Percentiles rank a stretch among this genome's conserved stretches.
Conservation (phyloP, 2,888 invertebrate genomes). For the Macaria liturata region DNA sequence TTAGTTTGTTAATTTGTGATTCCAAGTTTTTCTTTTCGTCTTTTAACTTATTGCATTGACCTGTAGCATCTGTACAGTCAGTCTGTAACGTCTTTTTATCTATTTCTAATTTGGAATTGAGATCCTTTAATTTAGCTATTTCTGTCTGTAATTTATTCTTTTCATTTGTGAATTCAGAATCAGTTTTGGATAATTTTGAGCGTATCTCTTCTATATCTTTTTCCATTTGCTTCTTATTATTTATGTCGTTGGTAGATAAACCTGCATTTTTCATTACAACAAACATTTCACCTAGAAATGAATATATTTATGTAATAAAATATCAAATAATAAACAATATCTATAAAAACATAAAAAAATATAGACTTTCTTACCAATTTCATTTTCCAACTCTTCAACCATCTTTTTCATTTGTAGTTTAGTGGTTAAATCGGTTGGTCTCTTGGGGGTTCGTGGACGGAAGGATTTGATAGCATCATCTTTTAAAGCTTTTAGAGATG, state of each 20-base stretch:
- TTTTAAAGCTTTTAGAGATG: conserved; percentile 85
- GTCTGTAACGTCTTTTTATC: conserved; percentile 72
- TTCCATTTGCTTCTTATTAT: conserved; percentile 69
- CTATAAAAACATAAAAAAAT: neutral
- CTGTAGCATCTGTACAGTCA: conserved; percentile 63
- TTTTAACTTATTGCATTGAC: conserved; percentile 81
- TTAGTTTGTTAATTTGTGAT: conserved; percentile 82
- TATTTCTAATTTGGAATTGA: conserved; percentile 70
- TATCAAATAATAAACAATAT: neutral
- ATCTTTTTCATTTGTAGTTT: conserved; percentile 91
- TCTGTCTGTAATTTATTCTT: conserved; percentile 77
- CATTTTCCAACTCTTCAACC: conserved; percentile 94
- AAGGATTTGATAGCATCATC: conserved; percentile 86
- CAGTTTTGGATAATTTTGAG: conserved; percentile 73
- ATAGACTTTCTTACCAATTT: conserved; percentile 85
- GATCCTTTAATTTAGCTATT: conserved; percentile 78
- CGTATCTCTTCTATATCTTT: conserved; percentile 81
- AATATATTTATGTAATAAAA: neutral
- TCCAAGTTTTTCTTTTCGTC: conserved; percentile 86
- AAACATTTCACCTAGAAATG: conserved; percentile 80
- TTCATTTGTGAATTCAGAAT: conserved; percentile 79
- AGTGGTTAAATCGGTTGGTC: conserved; percentile 87
- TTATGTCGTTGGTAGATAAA: conserved; percentile 75
- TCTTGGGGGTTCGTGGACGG: conserved; percentile 88
- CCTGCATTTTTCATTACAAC: conserved; percentile 85